phyloP scores from a whole-genome alignment of 2,888 invertebrate genomes.

The Byasa hedistus region DNA sequence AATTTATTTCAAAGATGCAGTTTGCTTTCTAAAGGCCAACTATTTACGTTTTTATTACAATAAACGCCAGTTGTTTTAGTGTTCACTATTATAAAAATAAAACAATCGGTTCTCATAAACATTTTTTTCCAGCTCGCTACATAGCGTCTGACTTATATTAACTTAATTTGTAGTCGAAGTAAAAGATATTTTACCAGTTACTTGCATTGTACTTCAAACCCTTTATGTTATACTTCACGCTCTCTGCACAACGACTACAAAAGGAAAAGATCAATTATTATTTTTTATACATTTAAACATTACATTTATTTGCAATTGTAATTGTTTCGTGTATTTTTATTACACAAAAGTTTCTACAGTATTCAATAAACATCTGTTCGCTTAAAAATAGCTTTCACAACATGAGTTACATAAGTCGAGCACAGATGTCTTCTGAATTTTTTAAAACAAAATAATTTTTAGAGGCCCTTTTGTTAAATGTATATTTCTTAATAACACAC shows the following conservation, averaged over 20 bases:
- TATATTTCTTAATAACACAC: too few species aligned
- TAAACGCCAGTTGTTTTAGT: conserved; percentile 1
- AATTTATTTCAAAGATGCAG: not conserved
- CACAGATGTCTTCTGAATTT: too few species aligned
- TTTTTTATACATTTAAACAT: not conserved
- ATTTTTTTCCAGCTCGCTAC: not conserved
- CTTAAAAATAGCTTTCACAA: not conserved
- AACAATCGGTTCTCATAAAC: not conserved
- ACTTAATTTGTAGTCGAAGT: conserved; percentile 5
- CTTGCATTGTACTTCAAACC: conserved; percentile 4
- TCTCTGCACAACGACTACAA: not conserved
- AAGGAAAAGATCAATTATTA: not conserved
- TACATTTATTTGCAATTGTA: not conserved
- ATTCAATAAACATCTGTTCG: not conserved
- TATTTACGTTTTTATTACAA: not conserved
- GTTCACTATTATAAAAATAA: conserved; percentile 1
- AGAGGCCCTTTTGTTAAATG: too few species aligned
- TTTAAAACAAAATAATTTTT: too few species aligned
- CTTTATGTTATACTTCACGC: conserved; percentile 8
- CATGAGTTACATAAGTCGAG: too few species aligned
- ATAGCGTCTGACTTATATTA: not conserved
- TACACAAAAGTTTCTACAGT: not conserved
- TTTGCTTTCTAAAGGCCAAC: conserved; percentile 6
- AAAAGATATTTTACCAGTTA: conserved; percentile 15
- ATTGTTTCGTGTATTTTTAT: not conserved